Evolutionary conservation across 1,140 invertebrate genomes (phyloP).

Genomic region (Himalopsyche phryganea): DNA sequence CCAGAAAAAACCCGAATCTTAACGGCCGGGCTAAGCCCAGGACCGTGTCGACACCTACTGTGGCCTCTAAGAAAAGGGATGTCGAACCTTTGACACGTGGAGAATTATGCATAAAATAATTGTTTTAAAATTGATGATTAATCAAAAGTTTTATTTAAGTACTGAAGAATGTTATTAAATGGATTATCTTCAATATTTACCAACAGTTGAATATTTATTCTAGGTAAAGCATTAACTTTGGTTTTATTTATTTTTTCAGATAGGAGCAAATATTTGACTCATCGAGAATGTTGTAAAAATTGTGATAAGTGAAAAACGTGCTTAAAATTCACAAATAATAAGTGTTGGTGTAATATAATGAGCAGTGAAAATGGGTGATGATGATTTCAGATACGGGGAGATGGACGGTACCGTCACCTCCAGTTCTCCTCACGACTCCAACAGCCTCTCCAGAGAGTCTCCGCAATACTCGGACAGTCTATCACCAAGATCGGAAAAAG

Average conservation of each 20-base stretch:
- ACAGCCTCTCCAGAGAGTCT: not conserved
- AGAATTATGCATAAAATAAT: no score
- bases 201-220: no score
- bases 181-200: no score
- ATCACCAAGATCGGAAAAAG: constrained; percentile 11
- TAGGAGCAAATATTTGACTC: not conserved
- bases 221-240: no score
- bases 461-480: constrained; percentile 3
- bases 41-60: no score
- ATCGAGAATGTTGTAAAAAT: not conserved
- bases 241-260: not conserved
- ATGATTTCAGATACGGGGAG: not conserved
- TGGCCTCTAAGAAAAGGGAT: no score
- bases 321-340: not conserved
- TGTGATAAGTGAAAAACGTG: not conserved
- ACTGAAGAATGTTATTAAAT: no score
- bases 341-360: not conserved
- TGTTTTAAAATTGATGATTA: no score
- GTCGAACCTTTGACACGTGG: no score
- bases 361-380: constrained; percentile 15
- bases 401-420: not conserved
- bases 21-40: no score
- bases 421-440: not conserved
- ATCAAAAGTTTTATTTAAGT: no score
- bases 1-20: no score